These are phyloP conservation scores for Gastrophysa polygoni DNA, from an alignment of 2,888 invertebrate genomes.

Conservation along the genomic window DNA sequence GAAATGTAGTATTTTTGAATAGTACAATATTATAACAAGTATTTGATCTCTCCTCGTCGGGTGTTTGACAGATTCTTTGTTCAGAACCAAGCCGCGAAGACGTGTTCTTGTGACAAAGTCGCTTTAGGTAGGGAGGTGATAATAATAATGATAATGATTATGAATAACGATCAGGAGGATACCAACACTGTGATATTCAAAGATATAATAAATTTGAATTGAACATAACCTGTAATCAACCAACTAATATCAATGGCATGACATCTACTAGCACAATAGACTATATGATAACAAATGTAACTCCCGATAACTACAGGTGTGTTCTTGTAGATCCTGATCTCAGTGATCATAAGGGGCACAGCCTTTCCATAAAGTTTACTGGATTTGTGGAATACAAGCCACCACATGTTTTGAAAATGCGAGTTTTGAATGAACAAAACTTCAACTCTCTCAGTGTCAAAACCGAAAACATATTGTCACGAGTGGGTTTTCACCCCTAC, in stretches of 20 bases:
- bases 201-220: slow-evolving; percentile 6
- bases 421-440: slow-evolving; percentile 5
- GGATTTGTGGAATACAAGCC: neutral
- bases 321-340: neutral
- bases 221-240: slow-evolving; percentile 10
- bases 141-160: too few species aligned
- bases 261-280: slow-evolving; percentile 2
- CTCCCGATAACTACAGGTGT: neutral
- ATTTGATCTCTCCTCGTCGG: too few species aligned
- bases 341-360: slow-evolving; percentile 5
- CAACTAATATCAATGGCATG: slow-evolving; percentile 5
- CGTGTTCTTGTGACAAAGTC: too few species aligned
- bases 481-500: too few species aligned
- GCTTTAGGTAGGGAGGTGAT: too few species aligned
- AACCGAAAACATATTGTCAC: too few species aligned
- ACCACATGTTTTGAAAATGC: slow-evolving; percentile 2
- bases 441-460: neutral
- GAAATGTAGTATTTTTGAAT: too few species aligned
- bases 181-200: slow-evolving; percentile 2
- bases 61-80: too few species aligned
- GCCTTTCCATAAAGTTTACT: neutral
- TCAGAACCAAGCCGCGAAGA: too few species aligned
- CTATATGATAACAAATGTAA: neutral
- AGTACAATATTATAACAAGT: too few species aligned
- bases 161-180: neutral